phyloP scores from a whole-genome alignment of 2,797 vertebrate genomes.

The Diplodus puntazzo region DNA sequence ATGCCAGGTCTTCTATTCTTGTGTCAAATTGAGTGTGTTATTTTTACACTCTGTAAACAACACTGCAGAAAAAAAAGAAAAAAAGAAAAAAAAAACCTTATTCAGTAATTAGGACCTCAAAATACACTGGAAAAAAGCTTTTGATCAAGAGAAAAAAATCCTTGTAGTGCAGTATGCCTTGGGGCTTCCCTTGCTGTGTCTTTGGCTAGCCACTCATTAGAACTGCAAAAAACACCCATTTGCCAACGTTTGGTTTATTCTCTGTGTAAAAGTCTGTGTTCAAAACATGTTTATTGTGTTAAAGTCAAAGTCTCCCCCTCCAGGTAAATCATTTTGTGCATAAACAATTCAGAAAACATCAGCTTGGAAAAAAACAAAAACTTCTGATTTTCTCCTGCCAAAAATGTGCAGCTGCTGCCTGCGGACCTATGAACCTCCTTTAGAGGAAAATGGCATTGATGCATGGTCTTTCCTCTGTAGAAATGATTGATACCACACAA shows the following conservation, averaged over 20 bases:
- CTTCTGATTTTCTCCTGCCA: conserved; percentile 49
- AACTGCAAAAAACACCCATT: conserved; percentile 25
- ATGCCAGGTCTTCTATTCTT: not conserved
- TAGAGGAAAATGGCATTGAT: conserved; percentile 76
- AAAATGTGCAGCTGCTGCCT: conserved; percentile 66
- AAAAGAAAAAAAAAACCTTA: not conserved
- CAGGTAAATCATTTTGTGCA: conserved; percentile 33
- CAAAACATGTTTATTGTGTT: conserved; percentile 23
- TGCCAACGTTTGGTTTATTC: conserved; percentile 8
- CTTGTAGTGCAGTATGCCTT: not conserved
- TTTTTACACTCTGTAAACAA: not conserved
- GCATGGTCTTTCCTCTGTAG: conserved; percentile 63
- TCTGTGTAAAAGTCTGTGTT: not conserved
- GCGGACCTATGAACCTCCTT: conserved; percentile 58
- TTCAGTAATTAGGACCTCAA: conserved; percentile 17
- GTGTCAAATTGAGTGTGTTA: not conserved
- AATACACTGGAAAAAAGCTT: not conserved
- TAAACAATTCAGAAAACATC: conserved; percentile 32
- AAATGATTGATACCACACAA: conserved; percentile 82
- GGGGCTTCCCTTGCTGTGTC: conserved; percentile 11
- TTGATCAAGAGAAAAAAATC: conserved; percentile 9
- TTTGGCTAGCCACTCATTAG: conserved; percentile 40
- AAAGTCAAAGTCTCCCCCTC: conserved; percentile 21
- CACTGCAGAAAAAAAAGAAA: not conserved
- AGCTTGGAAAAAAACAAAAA: not conserved